Percentiles rank a stretch among this genome's conserved stretches.
Evolutionary conservation across 2,113 vertebrate species (phyloP).

Genomic region (Vireo altiloquus): DNA sequence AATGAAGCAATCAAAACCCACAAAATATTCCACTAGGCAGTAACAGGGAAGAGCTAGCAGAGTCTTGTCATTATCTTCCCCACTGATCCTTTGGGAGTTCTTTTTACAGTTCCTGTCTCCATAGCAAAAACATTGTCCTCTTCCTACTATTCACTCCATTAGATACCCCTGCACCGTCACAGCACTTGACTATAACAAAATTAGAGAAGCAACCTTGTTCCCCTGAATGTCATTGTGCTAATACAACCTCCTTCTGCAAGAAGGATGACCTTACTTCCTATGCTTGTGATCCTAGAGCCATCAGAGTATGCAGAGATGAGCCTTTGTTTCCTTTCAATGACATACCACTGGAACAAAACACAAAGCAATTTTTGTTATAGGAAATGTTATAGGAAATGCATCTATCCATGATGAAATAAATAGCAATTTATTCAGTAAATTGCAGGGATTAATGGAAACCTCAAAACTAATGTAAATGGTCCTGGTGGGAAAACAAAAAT

Average conservation of each 20-base stretch:
- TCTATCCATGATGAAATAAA: slow-evolving; percentile 50
- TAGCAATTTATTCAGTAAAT: slow-evolving; percentile 44
- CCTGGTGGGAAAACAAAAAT: slow-evolving; percentile 8
- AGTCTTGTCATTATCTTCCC: background rate
- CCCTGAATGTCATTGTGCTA: background rate
- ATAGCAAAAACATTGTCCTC: slow-evolving; percentile 13
- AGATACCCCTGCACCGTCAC: background rate
- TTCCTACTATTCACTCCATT: background rate
- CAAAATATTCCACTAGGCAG: slow-evolving; percentile 7
- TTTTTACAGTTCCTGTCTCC: slow-evolving; percentile 23
- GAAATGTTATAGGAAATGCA: slow-evolving; percentile 46
- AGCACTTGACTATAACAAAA: slow-evolving; percentile 34
- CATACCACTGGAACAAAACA: slow-evolving; percentile 16
- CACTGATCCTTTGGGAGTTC: background rate
- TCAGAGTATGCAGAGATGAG: background rate
- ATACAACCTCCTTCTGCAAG: background rate
- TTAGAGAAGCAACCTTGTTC: slow-evolving; percentile 23
- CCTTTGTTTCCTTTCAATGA: slow-evolving; percentile 8
- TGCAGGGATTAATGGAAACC: slow-evolving; percentile 30
- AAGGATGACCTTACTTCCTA: background rate
- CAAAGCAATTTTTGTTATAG: background rate
- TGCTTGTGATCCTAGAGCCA: background rate
- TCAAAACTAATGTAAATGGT: slow-evolving; percentile 41
- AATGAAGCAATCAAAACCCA: slow-evolving; percentile 56
- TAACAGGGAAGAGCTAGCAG: slow-evolving; percentile 10